These are phyloP conservation scores for Dolichomitus sp. DNA, from an alignment of 2,888 invertebrate genomes.

Conservation along the genomic window DNA sequence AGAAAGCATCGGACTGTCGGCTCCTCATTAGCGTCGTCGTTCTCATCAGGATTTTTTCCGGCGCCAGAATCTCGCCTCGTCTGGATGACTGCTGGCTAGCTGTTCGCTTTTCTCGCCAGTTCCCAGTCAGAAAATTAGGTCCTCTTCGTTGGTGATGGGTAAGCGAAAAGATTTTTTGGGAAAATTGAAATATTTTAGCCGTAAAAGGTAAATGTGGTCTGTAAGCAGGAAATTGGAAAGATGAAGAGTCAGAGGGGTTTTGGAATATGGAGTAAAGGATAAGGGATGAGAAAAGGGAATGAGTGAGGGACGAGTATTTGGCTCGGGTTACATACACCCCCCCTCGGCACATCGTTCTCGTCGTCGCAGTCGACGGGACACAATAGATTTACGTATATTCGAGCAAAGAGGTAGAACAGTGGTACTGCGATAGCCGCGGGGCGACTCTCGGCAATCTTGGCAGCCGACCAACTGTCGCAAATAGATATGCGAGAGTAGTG, in stretches of 20 bases:
- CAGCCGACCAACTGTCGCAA: conserved; percentile 82
- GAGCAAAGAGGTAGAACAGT: conserved; percentile 79
- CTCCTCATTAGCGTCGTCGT: conserved; percentile 69
- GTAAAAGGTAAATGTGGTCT: conserved; percentile 47
- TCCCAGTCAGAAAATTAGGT: neutral
- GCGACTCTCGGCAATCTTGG: conserved; percentile 80
- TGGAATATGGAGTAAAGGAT: conserved; percentile 49
- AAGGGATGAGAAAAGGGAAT: conserved; percentile 36
- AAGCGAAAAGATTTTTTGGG: neutral
- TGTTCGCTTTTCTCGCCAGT: neutral
- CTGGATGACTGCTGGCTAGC: neutral
- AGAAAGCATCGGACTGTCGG: conserved; percentile 29
- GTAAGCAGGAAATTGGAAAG: conserved; percentile 54
- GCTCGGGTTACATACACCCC: conserved; percentile 53
- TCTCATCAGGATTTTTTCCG: conserved; percentile 63
- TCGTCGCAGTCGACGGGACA: conserved; percentile 69
- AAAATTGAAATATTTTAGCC: conserved; percentile 54
- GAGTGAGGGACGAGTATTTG: conserved; percentile 52
- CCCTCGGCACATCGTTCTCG: conserved; percentile 47
- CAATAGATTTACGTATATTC: conserved; percentile 84
- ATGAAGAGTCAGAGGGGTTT: conserved; percentile 17
- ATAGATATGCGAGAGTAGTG: conserved; percentile 76
- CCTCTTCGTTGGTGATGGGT: neutral
- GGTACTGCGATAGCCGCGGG: conserved; percentile 80
- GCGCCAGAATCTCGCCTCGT: conserved; percentile 9